Evolutionary conservation across 2,797 vertebrate species (phyloP), one percentile per base, ranked within the genome.

Genomic region (Botia kubotai): DNA sequence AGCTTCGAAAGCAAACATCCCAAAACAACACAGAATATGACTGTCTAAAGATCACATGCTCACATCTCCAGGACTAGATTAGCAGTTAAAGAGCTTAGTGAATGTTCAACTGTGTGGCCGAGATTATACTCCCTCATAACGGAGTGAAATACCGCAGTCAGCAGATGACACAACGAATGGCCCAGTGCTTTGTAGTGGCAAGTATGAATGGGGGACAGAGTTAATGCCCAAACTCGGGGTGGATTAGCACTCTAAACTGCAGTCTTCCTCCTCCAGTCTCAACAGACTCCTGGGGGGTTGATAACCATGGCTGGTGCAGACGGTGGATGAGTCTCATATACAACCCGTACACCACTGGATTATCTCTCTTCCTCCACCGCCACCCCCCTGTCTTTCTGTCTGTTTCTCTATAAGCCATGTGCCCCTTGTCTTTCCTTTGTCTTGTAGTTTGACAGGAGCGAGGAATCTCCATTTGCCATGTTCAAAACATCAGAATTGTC

Each of bases 111-210:
- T 79, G 84, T 84, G 83, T 80, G 81, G 84, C 81, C 70, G 67
- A 86, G 83, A 87, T 86, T 87, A 86, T 75, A 70, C 62, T 65
- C 67, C 46, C 43, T 83, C 85, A 86, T 83, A 84, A 84, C 72
- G 65, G 86, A 80, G 76, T 79, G 82, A 80, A 85, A 87, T 74
- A 83, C 70, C 60, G 75, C 68, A 83, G 86, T 83, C 84, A 84
- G 82, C 84, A 74, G 79, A 79, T 74, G 68, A 80, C 81, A 71
- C 79, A 23, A 70, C 76, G 79, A 68, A 82, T 63, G 81, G 84
- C 72, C 83, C 79, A 83, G 72, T 75, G 79, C 79, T 77, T 86
- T 84, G 83, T 81, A 79, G 73, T 26, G 39, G 73, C 48, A 55
- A 80, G 80, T 82, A 70, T 85, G 80, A 76, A 78, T 82, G 65